Evolutionary conservation across 1,140 invertebrate species (phyloP).

Genomic region (Pogonognathellus flavescens): DNA sequence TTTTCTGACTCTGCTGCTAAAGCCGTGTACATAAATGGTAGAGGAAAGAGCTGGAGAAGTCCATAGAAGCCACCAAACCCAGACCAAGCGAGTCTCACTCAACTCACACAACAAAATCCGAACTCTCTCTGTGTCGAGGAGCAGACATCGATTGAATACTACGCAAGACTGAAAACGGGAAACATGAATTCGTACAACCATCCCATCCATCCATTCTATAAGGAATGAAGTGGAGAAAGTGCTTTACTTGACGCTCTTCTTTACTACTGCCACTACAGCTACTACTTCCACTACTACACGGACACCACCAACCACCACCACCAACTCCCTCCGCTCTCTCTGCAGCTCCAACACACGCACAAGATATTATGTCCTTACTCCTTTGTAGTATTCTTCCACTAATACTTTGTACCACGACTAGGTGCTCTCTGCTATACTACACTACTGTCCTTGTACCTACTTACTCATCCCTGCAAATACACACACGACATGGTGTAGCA

Average conservation of each 20-base stretch:
- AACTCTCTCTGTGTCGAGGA: slow-evolving; percentile 50
- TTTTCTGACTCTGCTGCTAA: not conserved
- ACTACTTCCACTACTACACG: not conserved
- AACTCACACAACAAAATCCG: slow-evolving; percentile 18
- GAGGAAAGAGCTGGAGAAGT: not conserved
- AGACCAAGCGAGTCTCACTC: slow-evolving; percentile 23
- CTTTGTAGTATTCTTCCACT: not conserved
- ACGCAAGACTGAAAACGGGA: slow-evolving; percentile 62
- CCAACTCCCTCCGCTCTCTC: not conserved
- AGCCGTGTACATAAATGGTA: not conserved
- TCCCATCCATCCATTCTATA: slow-evolving; percentile 18
- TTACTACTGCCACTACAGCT: not conserved
- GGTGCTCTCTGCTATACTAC: too few species aligned
- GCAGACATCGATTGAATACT: slow-evolving; percentile 63
- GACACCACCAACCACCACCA: not conserved
- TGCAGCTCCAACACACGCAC: not conserved
- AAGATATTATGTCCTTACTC: not conserved
- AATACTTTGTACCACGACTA: not conserved
- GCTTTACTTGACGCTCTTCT: not conserved
- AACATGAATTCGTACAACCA: slow-evolving; percentile 48
- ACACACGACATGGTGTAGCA: too few species aligned
- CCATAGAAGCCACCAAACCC: slow-evolving; percentile 34
- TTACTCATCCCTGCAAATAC: too few species aligned
- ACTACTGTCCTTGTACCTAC: too few species aligned
- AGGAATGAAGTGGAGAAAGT: slow-evolving; percentile 35